A percentile compares a stretch with the other conserved stretches of the same genome.
phyloP scores from a whole-genome alignment of 2,888 invertebrate species.

The Erebia epiphron region DNA sequence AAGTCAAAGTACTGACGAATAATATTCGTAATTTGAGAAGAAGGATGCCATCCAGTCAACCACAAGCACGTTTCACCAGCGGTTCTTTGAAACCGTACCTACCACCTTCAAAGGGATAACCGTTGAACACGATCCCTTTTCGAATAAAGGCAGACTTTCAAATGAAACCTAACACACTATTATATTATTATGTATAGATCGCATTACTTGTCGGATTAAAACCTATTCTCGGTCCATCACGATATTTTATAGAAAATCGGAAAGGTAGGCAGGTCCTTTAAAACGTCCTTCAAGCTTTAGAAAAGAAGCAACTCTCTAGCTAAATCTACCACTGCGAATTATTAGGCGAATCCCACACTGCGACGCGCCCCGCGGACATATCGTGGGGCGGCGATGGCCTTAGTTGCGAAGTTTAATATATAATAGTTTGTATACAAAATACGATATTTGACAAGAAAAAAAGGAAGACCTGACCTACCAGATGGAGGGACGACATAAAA shows the following conservation, averaged over 20 bases:
- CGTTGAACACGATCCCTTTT: conserved; percentile 6
- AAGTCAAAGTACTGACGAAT: neutral
- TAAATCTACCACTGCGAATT: too few species aligned
- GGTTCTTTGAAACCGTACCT: conserved; percentile 6
- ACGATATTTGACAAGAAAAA: too few species aligned
- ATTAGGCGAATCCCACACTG: too few species aligned
- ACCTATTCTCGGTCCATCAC: neutral
- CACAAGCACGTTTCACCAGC: neutral
- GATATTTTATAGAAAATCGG: neutral
- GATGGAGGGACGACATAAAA: too few species aligned
- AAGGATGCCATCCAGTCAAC: conserved; percentile 8
- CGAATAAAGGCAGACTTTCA: conserved; percentile 9
- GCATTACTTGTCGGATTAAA: neutral
- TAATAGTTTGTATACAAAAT: too few species aligned
- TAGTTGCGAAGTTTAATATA: too few species aligned
- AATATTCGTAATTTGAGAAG: neutral
- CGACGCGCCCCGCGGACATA: too few species aligned
- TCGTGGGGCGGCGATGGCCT: too few species aligned
- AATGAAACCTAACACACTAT: conserved; percentile 2
- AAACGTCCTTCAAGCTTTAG: too few species aligned
- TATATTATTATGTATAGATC: neutral
- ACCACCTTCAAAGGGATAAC: conserved; percentile 4
- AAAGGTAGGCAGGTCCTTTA: too few species aligned
- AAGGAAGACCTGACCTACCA: too few species aligned
- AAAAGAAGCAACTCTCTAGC: too few species aligned